These are phyloP conservation scores for Brachymystax lenok DNA, from an alignment of 2,797 vertebrate species.

Conservation along the genomic window DNA sequence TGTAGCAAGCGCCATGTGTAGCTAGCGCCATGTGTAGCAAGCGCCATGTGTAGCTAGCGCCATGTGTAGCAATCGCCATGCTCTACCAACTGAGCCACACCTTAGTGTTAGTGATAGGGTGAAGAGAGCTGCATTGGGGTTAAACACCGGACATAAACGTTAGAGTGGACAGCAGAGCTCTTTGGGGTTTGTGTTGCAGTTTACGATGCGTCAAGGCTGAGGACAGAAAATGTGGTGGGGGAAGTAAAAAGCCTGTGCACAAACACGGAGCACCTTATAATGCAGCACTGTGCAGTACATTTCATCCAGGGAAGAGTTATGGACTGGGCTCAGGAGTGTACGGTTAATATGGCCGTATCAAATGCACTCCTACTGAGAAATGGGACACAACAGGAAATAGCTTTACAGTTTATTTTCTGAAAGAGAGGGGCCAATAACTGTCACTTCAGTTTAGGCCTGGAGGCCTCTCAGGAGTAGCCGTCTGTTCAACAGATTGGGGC, in stretches of 20 bases:
- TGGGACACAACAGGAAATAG: constrained; percentile 85
- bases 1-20: too few relatives aligned
- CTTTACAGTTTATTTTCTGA: constrained; percentile 71
- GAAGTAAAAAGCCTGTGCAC: constrained; percentile 49
- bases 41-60: too few relatives aligned
- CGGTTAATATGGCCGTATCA: constrained; percentile 75
- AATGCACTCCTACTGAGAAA: constrained; percentile 81
- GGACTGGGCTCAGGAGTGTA: constrained; percentile 60
- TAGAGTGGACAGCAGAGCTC: constrained; percentile 54
- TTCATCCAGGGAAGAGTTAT: constrained; percentile 67
- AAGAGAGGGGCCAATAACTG: constrained; percentile 79
- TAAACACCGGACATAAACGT: constrained; percentile 55
- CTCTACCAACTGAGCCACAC: too few relatives aligned
- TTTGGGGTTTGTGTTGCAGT: constrained; percentile 58
- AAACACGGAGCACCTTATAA: constrained; percentile 64
- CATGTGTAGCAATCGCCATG: too few relatives aligned
- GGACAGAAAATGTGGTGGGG: constrained; percentile 45
- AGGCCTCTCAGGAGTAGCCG: constrained; percentile 61
- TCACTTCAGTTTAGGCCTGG: constrained; percentile 80
- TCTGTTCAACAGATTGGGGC: constrained; percentile 74
- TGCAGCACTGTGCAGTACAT: constrained; percentile 62
- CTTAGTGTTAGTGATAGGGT: constrained; percentile 15
- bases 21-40: too few relatives aligned
- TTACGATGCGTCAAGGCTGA: constrained; percentile 62
- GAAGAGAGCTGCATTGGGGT: constrained; percentile 21